Conservation (phyloP, 2,888 invertebrate genomes). For the Carabus problematicus region DNA sequence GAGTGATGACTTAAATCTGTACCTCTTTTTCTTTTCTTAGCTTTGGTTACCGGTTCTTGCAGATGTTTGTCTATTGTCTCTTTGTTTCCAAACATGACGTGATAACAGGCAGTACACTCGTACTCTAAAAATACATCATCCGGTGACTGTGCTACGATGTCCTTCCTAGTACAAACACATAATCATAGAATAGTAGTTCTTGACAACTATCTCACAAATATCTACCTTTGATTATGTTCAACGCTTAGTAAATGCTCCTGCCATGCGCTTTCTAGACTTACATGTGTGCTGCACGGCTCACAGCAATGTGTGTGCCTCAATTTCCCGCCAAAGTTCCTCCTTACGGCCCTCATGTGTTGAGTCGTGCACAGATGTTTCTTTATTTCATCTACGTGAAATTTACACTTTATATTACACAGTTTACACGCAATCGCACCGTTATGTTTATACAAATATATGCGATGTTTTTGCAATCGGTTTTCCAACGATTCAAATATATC, state of each 20-base stretch:
- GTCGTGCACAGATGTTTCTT: constrained; percentile 18
- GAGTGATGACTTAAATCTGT: not conserved
- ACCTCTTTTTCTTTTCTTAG: constrained; percentile 27
- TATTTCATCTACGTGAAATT: not conserved
- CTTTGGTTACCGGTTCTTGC: constrained; percentile 32
- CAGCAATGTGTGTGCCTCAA: constrained; percentile 25
- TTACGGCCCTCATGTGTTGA: constrained; percentile 20
- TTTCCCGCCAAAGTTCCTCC: constrained; percentile 2
- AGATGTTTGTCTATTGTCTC: constrained; percentile 51
- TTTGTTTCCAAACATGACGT: constrained; percentile 54
- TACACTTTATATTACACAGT: constrained; percentile 14
- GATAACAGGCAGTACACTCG: constrained; percentile 53
- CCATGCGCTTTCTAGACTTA: constrained; percentile 19
- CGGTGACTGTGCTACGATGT: constrained; percentile 6
- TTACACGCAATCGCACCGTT: constrained; percentile 10
- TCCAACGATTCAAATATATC: constrained; percentile 31
- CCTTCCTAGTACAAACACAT: constrained; percentile 19
- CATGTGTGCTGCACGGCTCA: constrained; percentile 27
- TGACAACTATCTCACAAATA: not conserved
- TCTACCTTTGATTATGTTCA: constrained; percentile 36
- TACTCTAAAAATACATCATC: constrained; percentile 48
- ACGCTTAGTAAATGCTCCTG: constrained; percentile 20
- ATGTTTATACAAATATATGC: constrained; percentile 7
- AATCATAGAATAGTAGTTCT: not conserved
- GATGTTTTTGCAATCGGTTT: constrained; percentile 21